Conservation (phyloP, 2,113 vertebrate species). For the Sapajus apella region DNA sequence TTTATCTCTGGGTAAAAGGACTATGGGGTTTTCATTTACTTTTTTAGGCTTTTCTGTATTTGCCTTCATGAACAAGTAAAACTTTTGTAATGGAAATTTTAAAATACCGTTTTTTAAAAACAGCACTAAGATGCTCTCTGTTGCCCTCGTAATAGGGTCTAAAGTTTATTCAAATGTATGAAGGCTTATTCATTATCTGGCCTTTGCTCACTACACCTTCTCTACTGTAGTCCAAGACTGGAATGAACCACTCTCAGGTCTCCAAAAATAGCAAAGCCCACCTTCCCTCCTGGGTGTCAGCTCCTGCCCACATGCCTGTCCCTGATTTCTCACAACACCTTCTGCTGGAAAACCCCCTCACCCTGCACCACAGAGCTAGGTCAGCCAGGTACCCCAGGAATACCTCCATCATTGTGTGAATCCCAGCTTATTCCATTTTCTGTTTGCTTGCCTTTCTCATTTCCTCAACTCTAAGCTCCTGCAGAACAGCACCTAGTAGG, state of each 20-base stretch:
- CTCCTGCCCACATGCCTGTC: rapidly evolving
- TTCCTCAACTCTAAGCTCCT: not conserved
- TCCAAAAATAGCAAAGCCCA: not conserved
- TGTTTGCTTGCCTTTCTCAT: not conserved
- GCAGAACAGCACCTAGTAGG: not conserved
- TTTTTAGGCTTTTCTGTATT: not conserved
- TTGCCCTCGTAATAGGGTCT: not conserved
- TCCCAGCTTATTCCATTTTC: not conserved
- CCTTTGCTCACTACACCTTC: not conserved
- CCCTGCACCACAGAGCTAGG: not conserved
- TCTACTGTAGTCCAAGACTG: too few species aligned
- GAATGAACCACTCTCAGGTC: not conserved
- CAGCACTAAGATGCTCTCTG: not conserved
- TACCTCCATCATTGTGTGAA: rapidly evolving
- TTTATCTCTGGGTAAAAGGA: not conserved
- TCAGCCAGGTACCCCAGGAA: not conserved
- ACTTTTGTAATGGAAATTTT: not conserved
- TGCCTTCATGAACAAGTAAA: not conserved
- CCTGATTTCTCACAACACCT: not conserved
- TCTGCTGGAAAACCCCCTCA: not conserved
- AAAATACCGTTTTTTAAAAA: not conserved
- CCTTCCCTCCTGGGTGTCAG: not conserved
- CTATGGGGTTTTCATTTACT: not conserved
- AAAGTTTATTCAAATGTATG: not conserved
- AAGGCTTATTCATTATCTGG: not conserved